These are phyloP conservation scores for Philopedon plagiatum DNA, from an alignment of 2,888 invertebrate genomes.

Conservation along the genomic window DNA sequence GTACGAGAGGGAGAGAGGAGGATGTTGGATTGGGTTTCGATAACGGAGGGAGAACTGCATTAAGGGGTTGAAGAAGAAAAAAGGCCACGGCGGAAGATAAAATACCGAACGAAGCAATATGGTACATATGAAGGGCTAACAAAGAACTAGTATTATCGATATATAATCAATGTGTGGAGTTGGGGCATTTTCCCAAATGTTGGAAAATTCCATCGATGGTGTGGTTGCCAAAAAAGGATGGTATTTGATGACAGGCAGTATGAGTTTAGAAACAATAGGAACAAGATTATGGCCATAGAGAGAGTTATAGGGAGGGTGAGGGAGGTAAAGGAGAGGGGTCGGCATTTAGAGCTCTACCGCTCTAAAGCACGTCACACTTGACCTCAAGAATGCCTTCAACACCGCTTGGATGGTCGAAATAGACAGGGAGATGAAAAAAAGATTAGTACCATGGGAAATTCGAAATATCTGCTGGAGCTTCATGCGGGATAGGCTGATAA, in stretches of 20 bases:
- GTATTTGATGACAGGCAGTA: slow-evolving; percentile 47
- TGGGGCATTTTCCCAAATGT: slow-evolving; percentile 49
- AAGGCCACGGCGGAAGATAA: slow-evolving; percentile 34
- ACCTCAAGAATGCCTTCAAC: slow-evolving; percentile 39
- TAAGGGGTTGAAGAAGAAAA: slow-evolving; percentile 20
- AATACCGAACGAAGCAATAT: slow-evolving; percentile 31
- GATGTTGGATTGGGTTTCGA: too few species aligned
- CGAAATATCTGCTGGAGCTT: slow-evolving; percentile 41
- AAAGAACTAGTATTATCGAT: background rate
- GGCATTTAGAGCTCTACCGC: too few species aligned
- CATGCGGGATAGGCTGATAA: slow-evolving; percentile 41
- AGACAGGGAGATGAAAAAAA: background rate
- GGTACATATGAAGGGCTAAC: background rate
- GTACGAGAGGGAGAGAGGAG: background rate
- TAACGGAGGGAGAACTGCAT: too few species aligned
- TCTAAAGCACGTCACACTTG: too few species aligned
- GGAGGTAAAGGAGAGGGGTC: slow-evolving; percentile 1
- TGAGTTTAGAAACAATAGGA: slow-evolving; percentile 55
- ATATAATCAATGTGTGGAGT: slow-evolving; percentile 18
- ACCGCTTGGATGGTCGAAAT: slow-evolving; percentile 38
- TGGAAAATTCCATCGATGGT: slow-evolving; percentile 55
- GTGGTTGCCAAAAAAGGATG: slow-evolving; percentile 52
- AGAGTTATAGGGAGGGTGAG: slow-evolving; percentile 49
- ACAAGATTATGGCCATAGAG: slow-evolving; percentile 57
- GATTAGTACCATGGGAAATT: slow-evolving; percentile 29